phyloP scores from a whole-genome alignment of 2,888 invertebrate species.

The Lasioglossum zephyrum region DNA sequence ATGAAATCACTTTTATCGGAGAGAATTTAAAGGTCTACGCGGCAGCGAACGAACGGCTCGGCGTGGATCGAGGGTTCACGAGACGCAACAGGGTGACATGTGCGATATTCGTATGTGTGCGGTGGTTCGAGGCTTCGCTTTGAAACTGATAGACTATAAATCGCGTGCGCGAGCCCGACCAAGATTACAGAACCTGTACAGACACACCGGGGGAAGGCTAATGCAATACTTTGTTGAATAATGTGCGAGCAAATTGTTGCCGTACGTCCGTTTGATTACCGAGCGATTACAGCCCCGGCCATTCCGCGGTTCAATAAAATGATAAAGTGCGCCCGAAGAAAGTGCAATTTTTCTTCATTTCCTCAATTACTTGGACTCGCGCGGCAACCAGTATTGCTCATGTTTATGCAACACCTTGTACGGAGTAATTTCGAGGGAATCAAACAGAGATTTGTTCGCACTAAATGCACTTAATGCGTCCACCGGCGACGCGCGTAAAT shows the following conservation, averaged over 20 bases:
- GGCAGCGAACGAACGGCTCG: neutral
- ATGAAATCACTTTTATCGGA: constrained; percentile 43
- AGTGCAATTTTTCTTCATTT: constrained; percentile 5
- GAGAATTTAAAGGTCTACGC: neutral
- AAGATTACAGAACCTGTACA: constrained; percentile 1
- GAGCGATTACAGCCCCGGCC: constrained; percentile 7
- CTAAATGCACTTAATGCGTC: constrained; percentile 13
- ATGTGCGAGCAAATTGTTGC: constrained; percentile 25
- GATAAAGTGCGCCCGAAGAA: neutral
- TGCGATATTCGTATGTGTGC: constrained; percentile 14
- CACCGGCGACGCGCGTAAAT: neutral
- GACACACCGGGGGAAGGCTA: neutral
- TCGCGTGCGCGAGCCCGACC: neutral
- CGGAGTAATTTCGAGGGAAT: constrained; percentile 22
- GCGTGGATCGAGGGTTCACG: constrained; percentile 10
- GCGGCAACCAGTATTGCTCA: neutral
- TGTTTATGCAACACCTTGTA: constrained; percentile 1
- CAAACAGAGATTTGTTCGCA: constrained; percentile 34
- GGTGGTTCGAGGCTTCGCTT: neutral
- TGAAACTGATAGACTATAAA: constrained; percentile 33
- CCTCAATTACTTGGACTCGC: neutral
- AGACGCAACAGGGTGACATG: constrained; percentile 60
- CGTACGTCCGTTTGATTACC: neutral
- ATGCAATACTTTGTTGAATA: constrained; percentile 11
- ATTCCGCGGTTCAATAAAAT: neutral